Evolutionary conservation across 2,888 invertebrate species (phyloP).

Genomic region (Heliconius charithonia): DNA sequence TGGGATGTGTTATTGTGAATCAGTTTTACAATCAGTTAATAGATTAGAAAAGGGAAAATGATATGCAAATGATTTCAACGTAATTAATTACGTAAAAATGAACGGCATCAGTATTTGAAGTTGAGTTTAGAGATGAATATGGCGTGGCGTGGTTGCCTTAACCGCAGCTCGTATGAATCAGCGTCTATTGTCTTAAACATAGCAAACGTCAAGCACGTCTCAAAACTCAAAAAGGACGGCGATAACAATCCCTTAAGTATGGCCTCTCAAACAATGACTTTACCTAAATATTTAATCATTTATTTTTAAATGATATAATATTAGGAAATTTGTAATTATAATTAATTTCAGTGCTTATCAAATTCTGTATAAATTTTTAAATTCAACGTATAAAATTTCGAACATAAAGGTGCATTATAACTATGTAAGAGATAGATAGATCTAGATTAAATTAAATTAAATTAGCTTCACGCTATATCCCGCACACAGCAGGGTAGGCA

Average conservation of each 20-base stretch:
- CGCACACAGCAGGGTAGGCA: too few species aligned
- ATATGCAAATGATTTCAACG: constrained; percentile 47
- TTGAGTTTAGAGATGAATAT: constrained; percentile 41
- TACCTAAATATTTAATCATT: constrained; percentile 25
- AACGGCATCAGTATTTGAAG: constrained; percentile 32
- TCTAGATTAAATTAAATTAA: too few species aligned
- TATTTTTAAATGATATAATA: not conserved
- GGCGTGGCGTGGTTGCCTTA: constrained; percentile 37
- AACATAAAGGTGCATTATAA: not conserved
- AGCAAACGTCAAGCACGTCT: constrained; percentile 48
- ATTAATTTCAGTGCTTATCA: not conserved
- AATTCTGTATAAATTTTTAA: too few species aligned
- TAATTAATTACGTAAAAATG: constrained; percentile 45
- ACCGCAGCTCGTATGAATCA: constrained; percentile 63
- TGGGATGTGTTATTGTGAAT: constrained; percentile 65
- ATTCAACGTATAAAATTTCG: too few species aligned
- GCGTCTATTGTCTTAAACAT: constrained; percentile 64
- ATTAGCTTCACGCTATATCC: too few species aligned
- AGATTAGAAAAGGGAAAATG: constrained; percentile 58
- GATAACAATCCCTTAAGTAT: constrained; percentile 41
- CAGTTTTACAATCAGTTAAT: constrained; percentile 68
- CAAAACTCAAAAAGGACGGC: constrained; percentile 44
- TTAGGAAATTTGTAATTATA: not conserved
- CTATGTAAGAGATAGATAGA: not conserved
- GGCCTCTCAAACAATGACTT: constrained; percentile 39